A percentile compares a stretch with the other conserved stretches of the same genome.
phyloP scores from a whole-genome alignment of 2,113 vertebrate genomes.

The Spheniscus mendiculus region DNA sequence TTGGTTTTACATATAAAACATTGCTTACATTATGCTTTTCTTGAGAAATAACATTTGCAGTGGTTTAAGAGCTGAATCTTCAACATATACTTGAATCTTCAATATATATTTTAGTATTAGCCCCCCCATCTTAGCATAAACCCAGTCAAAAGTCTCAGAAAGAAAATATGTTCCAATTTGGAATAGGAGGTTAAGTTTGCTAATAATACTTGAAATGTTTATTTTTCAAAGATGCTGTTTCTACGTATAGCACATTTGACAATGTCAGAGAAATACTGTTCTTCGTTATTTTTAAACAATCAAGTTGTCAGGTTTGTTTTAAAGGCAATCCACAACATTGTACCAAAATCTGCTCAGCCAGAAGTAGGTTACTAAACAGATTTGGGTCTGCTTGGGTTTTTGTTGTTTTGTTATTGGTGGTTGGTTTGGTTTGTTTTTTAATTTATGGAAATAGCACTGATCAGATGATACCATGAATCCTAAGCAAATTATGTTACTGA shows the following conservation, averaged over 20 bases:
- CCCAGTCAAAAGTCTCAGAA: not conserved
- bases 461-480: not conserved
- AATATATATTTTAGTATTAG: not conserved
- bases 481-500: not conserved
- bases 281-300: not conserved
- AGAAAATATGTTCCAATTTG: not conserved
- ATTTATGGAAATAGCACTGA: not conserved
- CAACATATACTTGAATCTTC: not conserved
- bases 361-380: not conserved
- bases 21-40: not conserved
- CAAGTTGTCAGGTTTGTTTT: not conserved
- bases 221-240: not conserved
- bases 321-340: not conserved
- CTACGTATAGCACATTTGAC: not conserved
- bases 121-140: not conserved
- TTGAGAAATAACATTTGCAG: not conserved
- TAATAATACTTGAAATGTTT: conserved; percentile 2
- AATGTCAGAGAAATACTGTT: not conserved
- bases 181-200: not conserved
- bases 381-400: not conserved
- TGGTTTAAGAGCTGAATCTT: not conserved
- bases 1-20: not conserved
- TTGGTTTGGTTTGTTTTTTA: not conserved
- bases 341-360: not conserved
- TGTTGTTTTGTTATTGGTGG: not conserved